Percentiles rank a stretch among this genome's conserved stretches.
These are phyloP conservation scores for Nipponia nippon DNA, from an alignment of 2,113 vertebrate genomes.

Conservation along the genomic window DNA sequence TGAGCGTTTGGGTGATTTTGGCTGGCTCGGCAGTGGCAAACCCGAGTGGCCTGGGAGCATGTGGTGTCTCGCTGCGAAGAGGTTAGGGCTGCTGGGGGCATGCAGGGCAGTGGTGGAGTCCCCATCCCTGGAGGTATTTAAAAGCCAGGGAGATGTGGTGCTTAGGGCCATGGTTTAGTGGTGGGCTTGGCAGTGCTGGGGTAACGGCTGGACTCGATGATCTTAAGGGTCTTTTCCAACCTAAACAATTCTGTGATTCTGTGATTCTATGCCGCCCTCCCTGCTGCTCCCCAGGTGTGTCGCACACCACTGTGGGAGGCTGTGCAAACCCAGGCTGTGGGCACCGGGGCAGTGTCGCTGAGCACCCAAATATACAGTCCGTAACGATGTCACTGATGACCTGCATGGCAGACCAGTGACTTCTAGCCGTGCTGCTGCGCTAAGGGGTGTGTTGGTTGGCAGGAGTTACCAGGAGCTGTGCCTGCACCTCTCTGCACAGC, in stretches of 20 bases:
- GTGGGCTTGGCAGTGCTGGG: too few species aligned
- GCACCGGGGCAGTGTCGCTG: background rate
- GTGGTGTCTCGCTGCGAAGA: accelerated
- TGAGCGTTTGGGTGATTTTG: background rate
- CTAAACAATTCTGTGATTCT: too few species aligned
- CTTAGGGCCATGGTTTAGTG: too few species aligned
- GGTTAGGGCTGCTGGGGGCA: background rate
- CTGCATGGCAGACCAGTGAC: background rate
- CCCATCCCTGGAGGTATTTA: too few species aligned
- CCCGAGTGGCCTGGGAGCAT: accelerated
- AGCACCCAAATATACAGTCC: background rate
- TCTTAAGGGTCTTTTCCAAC: too few species aligned
- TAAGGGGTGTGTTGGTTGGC: background rate
- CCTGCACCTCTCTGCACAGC: background rate
- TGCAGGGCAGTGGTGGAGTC: too few species aligned
- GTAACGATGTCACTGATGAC: background rate
- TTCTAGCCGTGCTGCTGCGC: background rate
- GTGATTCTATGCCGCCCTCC: too few species aligned
- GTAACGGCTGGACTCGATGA: too few species aligned
- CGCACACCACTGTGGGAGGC: background rate
- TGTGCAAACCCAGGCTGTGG: background rate
- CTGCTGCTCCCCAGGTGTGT: background rate
- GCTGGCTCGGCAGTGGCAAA: background rate
- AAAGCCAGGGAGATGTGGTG: too few species aligned
- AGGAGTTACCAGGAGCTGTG: background rate